Base-by-base conservation (phyloP, 2,113 vertebrate genomes). In the Ifrita kowaldi region DNA sequence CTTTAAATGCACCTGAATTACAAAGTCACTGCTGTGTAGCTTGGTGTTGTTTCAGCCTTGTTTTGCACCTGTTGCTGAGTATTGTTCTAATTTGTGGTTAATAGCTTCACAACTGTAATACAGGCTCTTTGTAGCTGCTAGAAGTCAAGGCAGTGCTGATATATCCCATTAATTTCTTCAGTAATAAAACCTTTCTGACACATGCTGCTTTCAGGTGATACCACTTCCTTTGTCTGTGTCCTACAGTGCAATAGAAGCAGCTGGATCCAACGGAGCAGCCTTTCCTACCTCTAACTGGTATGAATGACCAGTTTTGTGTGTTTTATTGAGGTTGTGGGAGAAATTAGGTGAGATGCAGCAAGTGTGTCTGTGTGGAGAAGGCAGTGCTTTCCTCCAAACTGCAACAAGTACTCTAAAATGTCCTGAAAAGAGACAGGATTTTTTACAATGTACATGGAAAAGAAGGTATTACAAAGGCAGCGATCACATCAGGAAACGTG, bases 401-500 rank as follows among this genome's bases (percentile, higher is more conserved):
- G 41, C 27, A 79, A 3, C 20, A 44, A 53, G 26, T 17, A 6
- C 7, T 86, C 35, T 73, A 57, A 33, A 70, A 53, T n/a, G 27
- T 32, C 37, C 69, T 80, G 41, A 70, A 44, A 39, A 10, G 33
- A 68, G n/a, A 21, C 5, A 27, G 27, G 35, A 20, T 11, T 42
- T 95, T 64, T 67, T 64, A 28, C 20, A 30, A 11, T n/a, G 3
- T 5, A 16, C 9, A 0, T 67, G 41, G 63, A 39, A 82, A 75
- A 67, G 56, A 55, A 60, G 13, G 20, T 69, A 1, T 65, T 32
- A 90, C 22, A 69, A 49, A 59, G 44, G 44, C 13, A 82, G 17
- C 0, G 0, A 60, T 73, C 28, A 5, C 41, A 23, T 27, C 27
- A 59, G 55, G 73, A 70, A 81, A 50, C 0, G 0, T 24, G 17